Evolutionary conservation across 2,888 invertebrate species (phyloP), one percentile per base, ranked within the genome.

Genomic region (Oxyteleia sp.): DNA sequence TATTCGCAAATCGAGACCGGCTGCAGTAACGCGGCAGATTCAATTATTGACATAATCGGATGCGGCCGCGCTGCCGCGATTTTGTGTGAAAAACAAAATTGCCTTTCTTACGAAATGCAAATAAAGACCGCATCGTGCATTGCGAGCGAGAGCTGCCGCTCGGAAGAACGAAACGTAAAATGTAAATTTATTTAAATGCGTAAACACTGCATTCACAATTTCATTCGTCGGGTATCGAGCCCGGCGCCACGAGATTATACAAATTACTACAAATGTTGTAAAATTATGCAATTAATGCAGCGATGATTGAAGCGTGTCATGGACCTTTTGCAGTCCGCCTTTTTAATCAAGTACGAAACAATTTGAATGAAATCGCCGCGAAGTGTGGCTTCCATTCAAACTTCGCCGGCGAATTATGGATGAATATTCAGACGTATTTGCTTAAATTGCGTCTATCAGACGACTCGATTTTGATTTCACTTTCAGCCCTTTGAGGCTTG

Each of bases 181-280:
- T 84, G 83, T 74, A 84, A 84, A 84, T 84, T 84, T 84, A 84
- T 84, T 84, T 80, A 83, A 83, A 83, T 83, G 57, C 47, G 83
- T 84, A 84, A 84, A 84, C 75, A 84, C 79, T 53, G 83, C 63
- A 75, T 84, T 80, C 72, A 18, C 63, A 74, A 83, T 79, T 74
- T 57, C 82, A 79, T 72, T 74, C 47, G 18, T 18, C 64, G 13
- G 26, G 41, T 59, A 82, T 69, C 53, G 49, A 64, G 49, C 49
- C 20, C 43, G 15, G 2, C 49, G 45, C 16, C 18, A 7, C 32
- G n/a, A 5, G 41, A 59, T 66, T 72, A 68, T 61, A 51, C 80
- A 23, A 66, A 66, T 72, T 72, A 59, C n/a, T n/a, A n/a, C n/a
- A n/a, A n/a, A n/a, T n/a, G n/a, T n/a, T n/a, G n/a, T n/a, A n/a